phyloP scores from a whole-genome alignment of 1,140 invertebrate species.

The Dolichoris vasculosae region DNA sequence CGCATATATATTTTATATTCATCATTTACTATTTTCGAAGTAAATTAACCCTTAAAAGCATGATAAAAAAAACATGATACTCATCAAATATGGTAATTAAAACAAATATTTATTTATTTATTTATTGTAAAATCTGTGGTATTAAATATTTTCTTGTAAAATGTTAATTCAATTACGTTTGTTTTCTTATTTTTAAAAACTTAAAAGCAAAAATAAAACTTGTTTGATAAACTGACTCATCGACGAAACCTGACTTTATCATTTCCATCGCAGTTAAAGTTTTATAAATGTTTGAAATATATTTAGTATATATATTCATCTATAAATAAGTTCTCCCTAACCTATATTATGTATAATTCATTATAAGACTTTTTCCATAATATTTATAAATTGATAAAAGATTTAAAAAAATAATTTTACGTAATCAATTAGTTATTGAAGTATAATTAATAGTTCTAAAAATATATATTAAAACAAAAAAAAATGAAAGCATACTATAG shows the following conservation, averaged over 20 bases:
- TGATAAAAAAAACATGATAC: too few relatives aligned
- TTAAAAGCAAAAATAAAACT: not conserved
- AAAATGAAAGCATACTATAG: too few relatives aligned
- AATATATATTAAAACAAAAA: not conserved
- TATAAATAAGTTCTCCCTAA: not conserved
- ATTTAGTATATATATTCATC: not conserved
- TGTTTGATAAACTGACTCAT: not conserved
- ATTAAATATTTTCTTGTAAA: too few relatives aligned
- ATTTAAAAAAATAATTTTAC: not conserved
- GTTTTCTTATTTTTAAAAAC: not conserved
- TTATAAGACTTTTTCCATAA: not conserved
- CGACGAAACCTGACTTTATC: conserved; percentile 6
- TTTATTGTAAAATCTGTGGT: not conserved
- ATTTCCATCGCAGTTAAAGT: not conserved
- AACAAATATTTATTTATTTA: not conserved
- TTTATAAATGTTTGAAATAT: not conserved
- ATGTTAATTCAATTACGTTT: too few relatives aligned
- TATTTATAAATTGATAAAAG: not conserved
- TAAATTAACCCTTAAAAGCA: too few relatives aligned
- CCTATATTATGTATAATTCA: not conserved
- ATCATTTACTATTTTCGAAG: too few relatives aligned
- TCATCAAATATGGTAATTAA: not conserved
- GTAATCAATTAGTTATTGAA: not conserved
- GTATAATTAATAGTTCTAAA: not conserved
- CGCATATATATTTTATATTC: too few relatives aligned